These are phyloP conservation scores for Pseudopipra pipra DNA, from an alignment of 2,113 vertebrate genomes.

Conservation along the genomic window DNA sequence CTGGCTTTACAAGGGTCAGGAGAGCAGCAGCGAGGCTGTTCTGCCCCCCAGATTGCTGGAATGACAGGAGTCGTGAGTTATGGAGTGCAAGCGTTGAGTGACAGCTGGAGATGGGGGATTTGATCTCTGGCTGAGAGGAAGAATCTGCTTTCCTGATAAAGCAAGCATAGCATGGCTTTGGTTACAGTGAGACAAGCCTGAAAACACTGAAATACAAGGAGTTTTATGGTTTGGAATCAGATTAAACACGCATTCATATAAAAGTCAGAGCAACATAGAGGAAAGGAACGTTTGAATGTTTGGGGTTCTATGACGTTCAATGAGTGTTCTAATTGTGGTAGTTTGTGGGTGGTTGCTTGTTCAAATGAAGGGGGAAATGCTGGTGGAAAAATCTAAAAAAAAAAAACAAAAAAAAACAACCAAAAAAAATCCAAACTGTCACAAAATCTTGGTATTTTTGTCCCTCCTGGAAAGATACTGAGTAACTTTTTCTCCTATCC, in stretches of 20 bases:
- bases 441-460: background rate
- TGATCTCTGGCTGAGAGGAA: background rate
- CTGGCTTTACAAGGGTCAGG: background rate
- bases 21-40: background rate
- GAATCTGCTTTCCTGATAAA: background rate
- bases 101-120: background rate
- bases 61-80: background rate
- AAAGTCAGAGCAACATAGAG: background rate
- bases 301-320: background rate
- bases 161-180: background rate
- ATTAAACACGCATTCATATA: background rate
- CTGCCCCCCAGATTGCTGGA: background rate
- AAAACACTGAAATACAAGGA: background rate
- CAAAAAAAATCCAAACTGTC: background rate
- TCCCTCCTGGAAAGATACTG: background rate
- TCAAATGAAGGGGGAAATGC: background rate
- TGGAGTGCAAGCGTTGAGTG: background rate
- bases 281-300: background rate
- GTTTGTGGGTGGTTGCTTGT: background rate
- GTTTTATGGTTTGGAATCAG: background rate
- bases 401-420: too few relatives aligned
- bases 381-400: background rate
- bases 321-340: background rate
- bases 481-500: background rate
- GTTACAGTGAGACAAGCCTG: background rate